These are phyloP conservation scores for Ochotona curzoniae DNA, from an alignment of 2,113 vertebrate genomes.

Conservation along the genomic window DNA sequence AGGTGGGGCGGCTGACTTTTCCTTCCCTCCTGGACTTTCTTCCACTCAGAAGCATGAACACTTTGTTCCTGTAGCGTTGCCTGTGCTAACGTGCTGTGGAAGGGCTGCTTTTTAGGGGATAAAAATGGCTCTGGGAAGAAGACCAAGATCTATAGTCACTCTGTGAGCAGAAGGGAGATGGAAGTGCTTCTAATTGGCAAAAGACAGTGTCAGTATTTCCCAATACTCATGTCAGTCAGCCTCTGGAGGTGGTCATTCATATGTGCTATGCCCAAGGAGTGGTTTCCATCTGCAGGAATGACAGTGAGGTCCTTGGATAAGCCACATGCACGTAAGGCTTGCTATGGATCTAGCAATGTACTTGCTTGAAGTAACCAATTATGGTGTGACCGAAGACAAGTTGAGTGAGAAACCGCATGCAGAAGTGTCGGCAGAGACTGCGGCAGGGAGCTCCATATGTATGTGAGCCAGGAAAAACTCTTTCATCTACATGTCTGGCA, in stretches of 20 bases:
- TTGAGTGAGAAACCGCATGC: constrained; percentile 95
- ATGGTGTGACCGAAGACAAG: constrained; percentile 97
- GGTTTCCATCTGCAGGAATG: constrained; percentile 54
- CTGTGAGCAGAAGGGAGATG: constrained; percentile 46
- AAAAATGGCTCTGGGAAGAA: background rate
- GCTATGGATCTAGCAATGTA: constrained; percentile 42
- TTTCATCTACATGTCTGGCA: no score
- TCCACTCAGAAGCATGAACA: constrained; percentile 63
- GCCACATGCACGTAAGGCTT: constrained; percentile 63
- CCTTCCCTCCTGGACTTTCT: background rate
- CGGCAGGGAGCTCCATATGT: constrained; percentile 85
- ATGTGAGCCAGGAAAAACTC: no score
- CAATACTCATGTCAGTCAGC: constrained; percentile 37
- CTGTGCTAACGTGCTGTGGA: constrained; percentile 71
- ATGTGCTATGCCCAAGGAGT: constrained; percentile 21
- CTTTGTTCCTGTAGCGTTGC: constrained; percentile 43
- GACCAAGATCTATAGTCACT: constrained; percentile 42
- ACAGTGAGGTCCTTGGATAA: constrained; percentile 61
- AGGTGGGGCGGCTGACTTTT: background rate
- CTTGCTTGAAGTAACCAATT: constrained; percentile 68
- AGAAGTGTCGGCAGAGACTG: constrained; percentile 95
- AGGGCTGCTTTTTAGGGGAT: background rate
- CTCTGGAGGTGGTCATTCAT: constrained; percentile 43
- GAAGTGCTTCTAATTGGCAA: constrained; percentile 62
- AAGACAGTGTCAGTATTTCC: constrained; percentile 47